A percentile compares a stretch with the other conserved stretches of the same genome.
These are phyloP conservation scores for Diaperis boleti DNA, from an alignment of 2,888 invertebrate genomes.

Conservation along the genomic window DNA sequence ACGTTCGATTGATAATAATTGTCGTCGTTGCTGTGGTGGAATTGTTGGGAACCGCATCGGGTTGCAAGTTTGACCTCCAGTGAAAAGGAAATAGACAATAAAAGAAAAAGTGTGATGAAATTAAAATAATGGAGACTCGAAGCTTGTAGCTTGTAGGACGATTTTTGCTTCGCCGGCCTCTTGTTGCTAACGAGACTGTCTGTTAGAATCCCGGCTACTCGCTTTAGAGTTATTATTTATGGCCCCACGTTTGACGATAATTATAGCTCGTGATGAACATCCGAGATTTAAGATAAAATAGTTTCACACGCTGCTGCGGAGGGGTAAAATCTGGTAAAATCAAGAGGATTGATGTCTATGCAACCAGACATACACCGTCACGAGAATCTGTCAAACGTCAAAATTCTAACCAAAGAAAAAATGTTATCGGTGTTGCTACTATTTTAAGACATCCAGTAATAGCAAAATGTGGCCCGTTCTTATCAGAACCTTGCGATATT, in stretches of 20 bases:
- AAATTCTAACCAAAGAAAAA: background rate
- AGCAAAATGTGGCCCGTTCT: constrained; percentile 77
- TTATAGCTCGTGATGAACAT: background rate
- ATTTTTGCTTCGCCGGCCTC: no score
- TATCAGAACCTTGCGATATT: constrained; percentile 74
- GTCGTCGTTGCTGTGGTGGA: constrained; percentile 25
- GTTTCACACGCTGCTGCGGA: background rate
- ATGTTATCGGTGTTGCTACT: background rate
- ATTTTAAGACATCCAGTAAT: no score
- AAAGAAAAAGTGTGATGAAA: constrained; percentile 20
- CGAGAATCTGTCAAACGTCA: background rate
- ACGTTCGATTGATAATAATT: no score
- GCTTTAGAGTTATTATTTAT: background rate
- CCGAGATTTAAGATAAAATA: background rate
- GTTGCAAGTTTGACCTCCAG: constrained; percentile 29
- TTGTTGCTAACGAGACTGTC: background rate
- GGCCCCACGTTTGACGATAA: background rate
- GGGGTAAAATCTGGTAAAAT: no score
- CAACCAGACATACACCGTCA: background rate
- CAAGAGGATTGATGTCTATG: no score
- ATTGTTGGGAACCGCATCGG: background rate
- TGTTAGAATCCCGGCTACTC: background rate
- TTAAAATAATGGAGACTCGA: background rate
- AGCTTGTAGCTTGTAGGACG: background rate
- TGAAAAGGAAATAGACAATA: constrained; percentile 24